These are phyloP conservation scores for Haliaeetus leucogaster DNA, from an alignment of 2,113 vertebrate genomes.

Conservation along the genomic window DNA sequence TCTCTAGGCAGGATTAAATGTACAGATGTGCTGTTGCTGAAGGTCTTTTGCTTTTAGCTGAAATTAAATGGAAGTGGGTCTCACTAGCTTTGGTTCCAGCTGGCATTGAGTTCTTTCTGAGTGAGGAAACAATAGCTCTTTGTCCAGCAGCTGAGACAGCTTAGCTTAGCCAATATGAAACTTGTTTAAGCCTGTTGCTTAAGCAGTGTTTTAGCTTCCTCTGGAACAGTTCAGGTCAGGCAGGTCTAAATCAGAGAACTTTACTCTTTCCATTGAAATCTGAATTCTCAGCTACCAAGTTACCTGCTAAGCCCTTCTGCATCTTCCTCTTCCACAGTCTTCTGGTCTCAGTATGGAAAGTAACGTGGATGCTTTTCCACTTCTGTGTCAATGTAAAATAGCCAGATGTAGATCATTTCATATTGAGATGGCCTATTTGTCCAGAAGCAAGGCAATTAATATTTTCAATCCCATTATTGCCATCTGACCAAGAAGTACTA, in stretches of 20 bases:
- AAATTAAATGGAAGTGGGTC: background rate
- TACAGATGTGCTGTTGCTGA: background rate
- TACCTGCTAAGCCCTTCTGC: background rate
- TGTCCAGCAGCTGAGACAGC: conserved; percentile 38
- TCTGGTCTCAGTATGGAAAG: background rate
- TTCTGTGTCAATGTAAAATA: background rate
- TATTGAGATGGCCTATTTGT: background rate
- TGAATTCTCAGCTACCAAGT: background rate
- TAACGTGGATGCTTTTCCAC: background rate
- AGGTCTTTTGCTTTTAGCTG: background rate
- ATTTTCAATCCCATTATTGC: background rate
- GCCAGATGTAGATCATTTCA: background rate
- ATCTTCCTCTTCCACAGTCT: background rate
- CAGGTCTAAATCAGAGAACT: background rate
- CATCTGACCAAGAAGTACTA: background rate
- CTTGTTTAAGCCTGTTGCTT: background rate
- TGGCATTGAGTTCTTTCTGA: background rate
- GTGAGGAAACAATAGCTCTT: conserved; percentile 20
- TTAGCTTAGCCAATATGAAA: background rate
- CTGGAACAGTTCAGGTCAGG: background rate
- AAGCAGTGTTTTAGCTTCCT: background rate
- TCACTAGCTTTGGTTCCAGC: background rate
- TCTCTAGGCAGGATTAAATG: background rate
- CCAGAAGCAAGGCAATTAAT: background rate
- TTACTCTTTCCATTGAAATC: background rate